phyloP scores from a whole-genome alignment of 2,113 vertebrate species.

The Rhinopithecus roxellana region DNA sequence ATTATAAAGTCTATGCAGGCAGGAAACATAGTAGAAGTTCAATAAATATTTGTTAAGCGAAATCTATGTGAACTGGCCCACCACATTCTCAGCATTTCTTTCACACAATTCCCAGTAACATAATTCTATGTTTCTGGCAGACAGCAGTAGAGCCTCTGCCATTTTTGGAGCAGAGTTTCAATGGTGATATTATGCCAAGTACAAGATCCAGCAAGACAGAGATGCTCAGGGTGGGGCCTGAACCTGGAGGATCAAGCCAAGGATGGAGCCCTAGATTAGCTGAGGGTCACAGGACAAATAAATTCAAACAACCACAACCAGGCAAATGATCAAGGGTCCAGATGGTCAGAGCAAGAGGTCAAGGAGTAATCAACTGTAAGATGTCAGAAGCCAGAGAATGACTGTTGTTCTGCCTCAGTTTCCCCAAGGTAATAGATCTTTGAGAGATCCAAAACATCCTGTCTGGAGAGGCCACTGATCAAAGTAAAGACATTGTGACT shows the following conservation, averaged over 20 bases:
- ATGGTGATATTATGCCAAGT: background rate
- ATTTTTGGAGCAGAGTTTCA: background rate
- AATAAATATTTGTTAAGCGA: conserved; percentile 23
- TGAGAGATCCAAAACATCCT: background rate
- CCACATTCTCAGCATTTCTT: conserved; percentile 29
- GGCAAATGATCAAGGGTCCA: background rate
- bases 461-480: background rate
- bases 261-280: background rate
- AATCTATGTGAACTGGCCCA: background rate
- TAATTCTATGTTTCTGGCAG: background rate
- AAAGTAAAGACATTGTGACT: background rate
- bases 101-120: background rate
- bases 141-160: background rate
- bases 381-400: background rate
- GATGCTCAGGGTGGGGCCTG: background rate
- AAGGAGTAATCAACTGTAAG: background rate
- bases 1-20: background rate
- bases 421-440: background rate
- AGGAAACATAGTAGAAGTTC: background rate
- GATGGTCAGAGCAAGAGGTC: background rate
- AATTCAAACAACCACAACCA: conserved; percentile 1
- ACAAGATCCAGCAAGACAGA: background rate
- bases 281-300: background rate
- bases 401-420: background rate
- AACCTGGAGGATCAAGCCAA: background rate